A percentile compares a stretch with the other conserved stretches of the same genome.
phyloP scores from a whole-genome alignment of 2,797 vertebrate species.

The Knipowitschia caucasica region DNA sequence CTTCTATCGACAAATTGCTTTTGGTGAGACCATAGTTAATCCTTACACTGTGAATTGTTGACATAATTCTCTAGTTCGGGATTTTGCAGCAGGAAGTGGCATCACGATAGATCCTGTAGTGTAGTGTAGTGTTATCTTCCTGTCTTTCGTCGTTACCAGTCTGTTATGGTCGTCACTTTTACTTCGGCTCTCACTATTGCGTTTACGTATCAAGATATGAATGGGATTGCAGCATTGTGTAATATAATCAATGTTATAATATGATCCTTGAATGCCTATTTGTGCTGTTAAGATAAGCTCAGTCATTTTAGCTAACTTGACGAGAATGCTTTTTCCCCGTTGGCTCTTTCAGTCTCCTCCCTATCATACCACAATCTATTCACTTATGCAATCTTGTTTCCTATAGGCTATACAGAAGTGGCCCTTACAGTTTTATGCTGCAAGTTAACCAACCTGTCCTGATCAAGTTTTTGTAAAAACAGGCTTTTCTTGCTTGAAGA shows the following conservation, averaged over 20 bases:
- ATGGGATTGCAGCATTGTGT: too few species aligned
- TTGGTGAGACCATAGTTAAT: slow-evolving; percentile 31
- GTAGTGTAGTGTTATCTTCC: too few species aligned
- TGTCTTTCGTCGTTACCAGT: too few species aligned
- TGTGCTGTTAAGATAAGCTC: too few species aligned
- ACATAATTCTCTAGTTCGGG: too few species aligned
- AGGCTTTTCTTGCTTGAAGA: background rate
- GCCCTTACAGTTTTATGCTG: background rate
- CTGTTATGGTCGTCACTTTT: too few species aligned
- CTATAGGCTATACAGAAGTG: background rate
- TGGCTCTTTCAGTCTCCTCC: slow-evolving; percentile 26
- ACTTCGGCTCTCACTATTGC: too few species aligned
- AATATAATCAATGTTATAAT: slow-evolving; percentile 1
- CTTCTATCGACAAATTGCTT: slow-evolving; percentile 5
- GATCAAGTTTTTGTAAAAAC: background rate
- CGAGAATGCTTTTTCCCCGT: background rate
- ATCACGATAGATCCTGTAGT: too few species aligned
- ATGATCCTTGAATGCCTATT: background rate
- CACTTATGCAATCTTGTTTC: slow-evolving; percentile 27
- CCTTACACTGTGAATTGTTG: background rate
- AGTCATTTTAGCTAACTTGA: background rate
- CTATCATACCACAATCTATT: slow-evolving; percentile 5
- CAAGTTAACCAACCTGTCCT: background rate
- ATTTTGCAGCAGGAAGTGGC: background rate
- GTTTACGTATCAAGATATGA: too few species aligned